phyloP scores from a whole-genome alignment of 2,888 invertebrate genomes.

The Hylaea fasciaria region DNA sequence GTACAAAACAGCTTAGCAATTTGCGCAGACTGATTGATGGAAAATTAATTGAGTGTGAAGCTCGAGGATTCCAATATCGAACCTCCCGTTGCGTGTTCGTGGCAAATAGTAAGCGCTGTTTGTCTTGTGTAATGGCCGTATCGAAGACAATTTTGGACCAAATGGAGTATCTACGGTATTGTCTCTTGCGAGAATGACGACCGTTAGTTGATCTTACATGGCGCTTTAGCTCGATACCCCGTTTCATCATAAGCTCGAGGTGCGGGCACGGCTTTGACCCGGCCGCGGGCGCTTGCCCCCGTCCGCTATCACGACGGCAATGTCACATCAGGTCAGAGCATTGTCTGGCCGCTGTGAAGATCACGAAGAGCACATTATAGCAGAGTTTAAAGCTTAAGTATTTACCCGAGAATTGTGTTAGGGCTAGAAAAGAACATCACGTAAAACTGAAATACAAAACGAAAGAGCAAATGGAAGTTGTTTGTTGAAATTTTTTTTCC shows the following conservation, averaged over 20 bases:
- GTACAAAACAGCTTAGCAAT: constrained; percentile 8
- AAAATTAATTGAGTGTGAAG: constrained; percentile 24
- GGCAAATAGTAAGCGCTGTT: no score
- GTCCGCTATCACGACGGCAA: constrained; percentile 57
- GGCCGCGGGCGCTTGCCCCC: constrained; percentile 55
- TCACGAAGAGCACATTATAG: constrained; percentile 33
- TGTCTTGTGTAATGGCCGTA: no score
- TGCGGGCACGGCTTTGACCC: constrained; percentile 48
- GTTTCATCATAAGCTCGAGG: constrained; percentile 18
- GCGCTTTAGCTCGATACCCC: constrained; percentile 3
- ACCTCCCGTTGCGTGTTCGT: not conserved
- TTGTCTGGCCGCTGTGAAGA: constrained; percentile 48
- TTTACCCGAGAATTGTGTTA: not conserved
- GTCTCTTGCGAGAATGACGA: no score
- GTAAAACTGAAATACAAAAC: no score
- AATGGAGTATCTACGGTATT: not conserved
- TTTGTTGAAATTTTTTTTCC: no score
- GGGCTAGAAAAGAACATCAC: no score
- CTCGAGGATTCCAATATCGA: not conserved
- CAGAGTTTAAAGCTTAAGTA: not conserved
- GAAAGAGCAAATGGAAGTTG: no score
- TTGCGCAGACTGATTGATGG: constrained; percentile 21
- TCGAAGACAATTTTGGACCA: not conserved
- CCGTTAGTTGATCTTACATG: not conserved
- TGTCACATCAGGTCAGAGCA: constrained; percentile 55